Conservation (phyloP, 2,797 vertebrate species). For the Siniperca obscura region DNA sequence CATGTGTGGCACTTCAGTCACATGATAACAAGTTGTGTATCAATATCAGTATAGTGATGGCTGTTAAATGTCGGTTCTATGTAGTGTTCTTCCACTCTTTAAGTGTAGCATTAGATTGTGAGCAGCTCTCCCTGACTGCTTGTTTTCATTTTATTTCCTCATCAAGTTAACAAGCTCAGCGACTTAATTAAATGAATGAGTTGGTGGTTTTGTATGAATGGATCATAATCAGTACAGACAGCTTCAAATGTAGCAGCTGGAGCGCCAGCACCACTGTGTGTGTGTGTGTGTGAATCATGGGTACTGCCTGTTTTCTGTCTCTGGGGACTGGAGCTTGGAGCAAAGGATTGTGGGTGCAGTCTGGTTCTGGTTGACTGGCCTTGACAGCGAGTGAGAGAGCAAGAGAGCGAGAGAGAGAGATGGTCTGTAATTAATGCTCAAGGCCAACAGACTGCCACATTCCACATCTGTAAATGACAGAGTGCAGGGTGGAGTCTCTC, state of each 20-base stretch:
- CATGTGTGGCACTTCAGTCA: not conserved
- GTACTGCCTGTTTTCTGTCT: slow-evolving; percentile 39
- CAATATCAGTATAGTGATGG: no score
- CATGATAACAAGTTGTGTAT: not conserved
- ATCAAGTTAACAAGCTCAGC: slow-evolving; percentile 18
- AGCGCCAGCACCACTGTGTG: not conserved
- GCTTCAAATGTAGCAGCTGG: slow-evolving; percentile 30
- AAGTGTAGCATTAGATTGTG: not conserved
- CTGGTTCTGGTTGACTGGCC: slow-evolving; percentile 75
- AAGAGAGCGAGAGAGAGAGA: slow-evolving; percentile 28
- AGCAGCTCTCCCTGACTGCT: not conserved
- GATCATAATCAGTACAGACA: slow-evolving; percentile 26
- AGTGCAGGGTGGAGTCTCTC: slow-evolving; percentile 56
- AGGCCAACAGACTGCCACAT: slow-evolving; percentile 72
- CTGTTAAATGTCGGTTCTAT: not conserved
- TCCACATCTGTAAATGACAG: slow-evolving; percentile 82
- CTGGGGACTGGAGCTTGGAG: slow-evolving; percentile 58
- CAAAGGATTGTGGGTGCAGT: slow-evolving; percentile 73
- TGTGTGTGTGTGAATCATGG: slow-evolving; percentile 1
- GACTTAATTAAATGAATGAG: slow-evolving; percentile 35
- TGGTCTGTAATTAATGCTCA: slow-evolving; percentile 80
- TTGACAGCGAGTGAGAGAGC: slow-evolving; percentile 33
- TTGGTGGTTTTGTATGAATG: slow-evolving; percentile 39
- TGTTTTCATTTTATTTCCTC: slow-evolving; percentile 20
- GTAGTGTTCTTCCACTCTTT: not conserved